These are phyloP conservation scores for Potamarius usumacintae DNA, from an alignment of 2,113 vertebrate species.

Conservation along the genomic window DNA sequence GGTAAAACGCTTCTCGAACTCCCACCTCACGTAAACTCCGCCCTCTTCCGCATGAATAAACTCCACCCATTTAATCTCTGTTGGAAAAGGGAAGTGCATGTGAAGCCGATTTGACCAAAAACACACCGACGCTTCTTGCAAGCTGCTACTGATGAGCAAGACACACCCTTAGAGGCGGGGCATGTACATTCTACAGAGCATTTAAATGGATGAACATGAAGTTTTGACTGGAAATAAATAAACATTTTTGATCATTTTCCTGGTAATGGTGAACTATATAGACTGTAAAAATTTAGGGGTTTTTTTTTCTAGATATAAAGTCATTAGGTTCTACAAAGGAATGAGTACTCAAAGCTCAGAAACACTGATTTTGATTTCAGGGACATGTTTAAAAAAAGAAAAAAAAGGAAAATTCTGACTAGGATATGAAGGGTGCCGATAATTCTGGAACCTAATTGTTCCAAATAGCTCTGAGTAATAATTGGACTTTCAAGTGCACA, in stretches of 20 bases:
- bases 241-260: too few species aligned
- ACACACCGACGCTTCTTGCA: not conserved
- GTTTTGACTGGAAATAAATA: not conserved
- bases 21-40: too few species aligned
- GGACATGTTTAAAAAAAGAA: not conserved
- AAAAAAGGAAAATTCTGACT: not conserved
- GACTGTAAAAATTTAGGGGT: too few species aligned
- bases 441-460: not conserved
- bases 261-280: too few species aligned
- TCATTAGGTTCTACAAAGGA: not conserved
- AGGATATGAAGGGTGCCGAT: not conserved
- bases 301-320: too few species aligned
- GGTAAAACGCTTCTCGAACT: too few species aligned
- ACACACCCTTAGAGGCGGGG: not conserved
- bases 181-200: not conserved
- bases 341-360: too few species aligned
- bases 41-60: too few species aligned
- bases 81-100: too few species aligned
- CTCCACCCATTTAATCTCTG: too few species aligned
- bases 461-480: not conserved
- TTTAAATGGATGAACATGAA: not conserved
- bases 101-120: not conserved
- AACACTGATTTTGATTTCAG: not conserved
- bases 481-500: too few species aligned
- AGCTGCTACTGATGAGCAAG: not conserved